Evolutionary conservation across 1,140 invertebrate genomes (phyloP), one percentile per base, ranked within the genome.

Genomic region (Leptopilina clavipes): DNA sequence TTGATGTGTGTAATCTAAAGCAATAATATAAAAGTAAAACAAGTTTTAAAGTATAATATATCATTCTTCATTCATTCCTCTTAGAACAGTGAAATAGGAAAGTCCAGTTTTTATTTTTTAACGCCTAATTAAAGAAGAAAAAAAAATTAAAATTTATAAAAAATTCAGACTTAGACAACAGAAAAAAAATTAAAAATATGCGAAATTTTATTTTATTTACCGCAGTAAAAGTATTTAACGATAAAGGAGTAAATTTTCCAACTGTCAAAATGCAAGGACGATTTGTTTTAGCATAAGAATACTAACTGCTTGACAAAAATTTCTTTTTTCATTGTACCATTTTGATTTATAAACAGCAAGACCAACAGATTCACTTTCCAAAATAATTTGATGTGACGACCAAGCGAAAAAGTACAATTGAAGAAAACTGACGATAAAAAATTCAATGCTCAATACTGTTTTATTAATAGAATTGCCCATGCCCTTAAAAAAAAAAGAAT

Each of bases 31-130:
- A n/a, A n/a, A n/a, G n/a, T n/a, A n/a, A n/a, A n/a, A n/a, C n/a
- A n/a, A n/a, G n/a, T n/a, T n/a, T n/a, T n/a, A n/a, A n/a, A n/a
- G n/a, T n/a, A n/a, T n/a, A n/a, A n/a, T n/a, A n/a, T n/a, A n/a
- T n/a, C n/a, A n/a, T 70, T 78, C 73, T 12, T 17, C 14, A n/a
- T n/a, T n/a, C 31, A 76, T 72, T 70, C 82, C 71, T 9, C 82
- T 76, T n/a, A 84, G 70, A 37, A 85, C 18, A 9, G 84, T 83
- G 31, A 84, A 84, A 37, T 81, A 83, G 12, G 84, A 84, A 59
- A 84, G 43, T 11, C 83, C 81, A 43, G 79, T 83, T 59, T 54
- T 80, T 8, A 82, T 48, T n/a, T n/a, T n/a, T n/a, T n/a, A n/a
- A n/a, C 17, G 83, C 81, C 84, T 85, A 40, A 70, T 74, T 74